Evolutionary conservation across 2,888 invertebrate genomes (phyloP), one percentile per base, ranked within the genome.

Genomic region (Polietes domitor): DNA sequence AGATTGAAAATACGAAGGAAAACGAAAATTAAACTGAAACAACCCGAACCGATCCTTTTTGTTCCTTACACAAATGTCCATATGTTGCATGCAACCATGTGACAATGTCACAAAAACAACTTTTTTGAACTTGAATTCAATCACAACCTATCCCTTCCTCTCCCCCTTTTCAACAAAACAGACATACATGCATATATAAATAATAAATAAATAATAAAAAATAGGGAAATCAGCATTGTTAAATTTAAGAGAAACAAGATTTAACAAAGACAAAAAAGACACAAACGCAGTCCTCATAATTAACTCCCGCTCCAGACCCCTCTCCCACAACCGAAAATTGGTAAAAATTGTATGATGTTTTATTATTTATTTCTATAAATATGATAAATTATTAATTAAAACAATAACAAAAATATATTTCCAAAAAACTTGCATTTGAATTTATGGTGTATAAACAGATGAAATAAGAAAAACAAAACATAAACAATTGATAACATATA

Each of bases 321-420:
- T 37, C 9, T n/a, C 47, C 65, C 72, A 86, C 85, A 76, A 80
- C 9, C 65, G 75, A 77, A 87, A 88, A 88, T 86, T 88, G 89
- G 88, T 90, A 88, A 82, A 85, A 82, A 88, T 86, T 88, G 89
- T 89, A 89, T 89, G 88, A 90, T 90, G 90, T 90, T 89, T 83
- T 86, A 85, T 82, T 85, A 85, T 84, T 89, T 88, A 90, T 89
- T 89, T 89, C 87, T 89, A 89, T 87, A 90, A 88, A 88, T 87
- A 85, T 80, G 73, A 80, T 78, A 82, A 79, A 82, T 78, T 79
- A 81, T 81, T 82, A 82, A 83, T 76, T 82, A 85, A 80, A 86
- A 86, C 70, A 63, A 80, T 21, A 61, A 79, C 77, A 85, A 86
- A 74, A 80, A 85, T 83, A 86, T 84, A 86, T 82, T 83, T 72